Conservation (phyloP, 30 jellyfish, hydroid and myxozoan species). For the Mastigias papua region DNA sequence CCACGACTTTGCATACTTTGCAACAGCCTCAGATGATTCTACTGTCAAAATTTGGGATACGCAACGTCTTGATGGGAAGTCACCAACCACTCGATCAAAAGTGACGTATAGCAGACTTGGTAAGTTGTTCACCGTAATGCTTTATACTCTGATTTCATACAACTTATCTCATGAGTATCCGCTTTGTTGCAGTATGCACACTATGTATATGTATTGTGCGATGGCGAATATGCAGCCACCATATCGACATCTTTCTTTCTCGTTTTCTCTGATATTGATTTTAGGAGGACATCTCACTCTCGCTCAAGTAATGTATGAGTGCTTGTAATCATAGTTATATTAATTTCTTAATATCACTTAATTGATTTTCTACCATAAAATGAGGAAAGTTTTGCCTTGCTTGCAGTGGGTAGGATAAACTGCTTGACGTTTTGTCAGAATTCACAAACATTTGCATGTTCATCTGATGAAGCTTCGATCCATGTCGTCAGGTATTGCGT, state of each 20-base stretch:
- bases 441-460: conserved; percentile 94
- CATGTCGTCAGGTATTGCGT: conserved; percentile 92
- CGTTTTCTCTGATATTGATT: too few species aligned
- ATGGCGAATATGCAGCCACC: too few species aligned
- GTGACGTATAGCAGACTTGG: conserved; percentile 89
- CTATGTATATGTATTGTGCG: too few species aligned
- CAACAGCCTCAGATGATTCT: conserved; percentile 98
- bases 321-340: too few species aligned
- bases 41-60: conserved; percentile 98
- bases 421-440: conserved; percentile 94
- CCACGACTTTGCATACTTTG: conserved; percentile 85
- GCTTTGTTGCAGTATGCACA: too few species aligned
- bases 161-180: too few species aligned
- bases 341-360: not conserved
- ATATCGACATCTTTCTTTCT: too few species aligned
- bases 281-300: too few species aligned
- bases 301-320: too few species aligned
- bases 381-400: not conserved
- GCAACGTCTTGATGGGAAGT: conserved; percentile 90
- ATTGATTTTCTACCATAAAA: not conserved
- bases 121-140: conserved; percentile 6
- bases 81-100: conserved; percentile 84
- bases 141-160: too few species aligned
- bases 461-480: conserved; percentile 96
- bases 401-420: conserved; percentile 90